These are phyloP conservation scores for Cydia splendana DNA, from an alignment of 1,140 invertebrate species.

Conservation along the genomic window DNA sequence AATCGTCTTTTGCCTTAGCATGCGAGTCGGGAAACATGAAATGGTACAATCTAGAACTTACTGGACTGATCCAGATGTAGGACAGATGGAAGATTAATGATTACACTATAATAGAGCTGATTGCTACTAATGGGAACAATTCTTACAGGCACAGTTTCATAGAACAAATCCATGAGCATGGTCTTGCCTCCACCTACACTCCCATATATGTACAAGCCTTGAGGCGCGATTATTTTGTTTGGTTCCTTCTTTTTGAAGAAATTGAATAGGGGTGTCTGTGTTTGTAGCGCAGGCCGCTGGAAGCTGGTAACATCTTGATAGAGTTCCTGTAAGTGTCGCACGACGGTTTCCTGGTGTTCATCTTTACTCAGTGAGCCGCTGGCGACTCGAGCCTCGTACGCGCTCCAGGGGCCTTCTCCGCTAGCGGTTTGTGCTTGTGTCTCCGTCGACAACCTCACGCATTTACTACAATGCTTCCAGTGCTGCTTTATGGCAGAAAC, in stretches of 20 bases:
- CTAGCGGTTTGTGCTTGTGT: constrained; percentile 43
- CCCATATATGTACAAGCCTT: constrained; percentile 91
- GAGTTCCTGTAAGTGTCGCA: constrained; percentile 85
- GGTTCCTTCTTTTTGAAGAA: constrained; percentile 74
- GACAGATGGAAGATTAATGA: constrained; percentile 28
- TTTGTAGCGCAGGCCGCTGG: constrained; percentile 70
- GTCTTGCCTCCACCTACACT: constrained; percentile 97
- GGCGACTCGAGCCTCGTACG: constrained; percentile 81
- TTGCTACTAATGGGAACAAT: constrained; percentile 27
- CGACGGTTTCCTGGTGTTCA: constrained; percentile 85
- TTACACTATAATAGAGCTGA: constrained; percentile 34
- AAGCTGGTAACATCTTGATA: constrained; percentile 85
- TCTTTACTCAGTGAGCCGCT: constrained; percentile 82
- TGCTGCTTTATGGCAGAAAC: constrained; percentile 51
- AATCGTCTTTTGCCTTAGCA: not conserved
- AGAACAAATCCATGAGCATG: constrained; percentile 99
- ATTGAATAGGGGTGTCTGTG: constrained; percentile 71
- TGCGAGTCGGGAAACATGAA: not conserved
- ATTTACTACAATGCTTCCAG: constrained; percentile 54
- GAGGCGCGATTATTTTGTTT: constrained; percentile 80
- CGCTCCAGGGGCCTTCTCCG: constrained; percentile 74
- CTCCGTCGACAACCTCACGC: constrained; percentile 58
- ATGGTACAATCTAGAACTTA: constrained; percentile 27
- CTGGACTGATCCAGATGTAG: constrained; percentile 18
- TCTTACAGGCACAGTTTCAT: constrained; percentile 83